Evolutionary conservation across 1,140 invertebrate species (phyloP), one percentile per base, ranked within the genome.

Genomic region (Caenorhabditis brenneri): DNA sequence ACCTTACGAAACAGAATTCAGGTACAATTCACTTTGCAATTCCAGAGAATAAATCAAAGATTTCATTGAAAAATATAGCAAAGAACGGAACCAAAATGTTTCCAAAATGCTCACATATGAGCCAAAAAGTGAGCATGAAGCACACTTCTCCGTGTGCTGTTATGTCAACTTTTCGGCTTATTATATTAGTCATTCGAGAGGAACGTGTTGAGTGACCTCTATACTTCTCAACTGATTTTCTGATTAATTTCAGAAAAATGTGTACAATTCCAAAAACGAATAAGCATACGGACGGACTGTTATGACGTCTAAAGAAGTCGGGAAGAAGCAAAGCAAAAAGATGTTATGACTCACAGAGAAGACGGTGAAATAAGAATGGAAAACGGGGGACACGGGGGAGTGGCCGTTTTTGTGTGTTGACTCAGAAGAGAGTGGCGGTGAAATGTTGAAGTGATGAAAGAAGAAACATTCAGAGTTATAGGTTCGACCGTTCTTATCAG

Each of bases 81-180:
- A n/a, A n/a, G n/a, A n/a, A n/a, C n/a, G n/a, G n/a, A n/a, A n/a
- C n/a, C n/a, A n/a, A n/a, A n/a, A n/a, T n/a, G n/a, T n/a, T n/a
- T 42, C 12, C 39, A 42, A 42, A 42, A 42, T 5, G 12, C 5
- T 42, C 12, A 6, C 39, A 15, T 33, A 74, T 42, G 36, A 74
- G 65, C 42, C 65, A 74, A 74, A 74, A 74, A 22, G 65, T 39
- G 65, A 74, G 36, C 65, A 74, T 31, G 33, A n/a, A 33, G 36
- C 65, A 42, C n/a, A 42, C 33, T 9, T 12, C 15, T 42, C 6
- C 53, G 9, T 29, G 22, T 24, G 10, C 36, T 74, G 36, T 74
- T 74, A 42, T 74, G 65, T 74, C 65, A 42, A 46, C 36, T 74
- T 42, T 74, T 74, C 65, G 65, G 65, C 27, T 74, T 74, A 65